Evolutionary conservation across 2,113 vertebrate genomes (phyloP), one percentile per base, ranked within the genome.

Genomic region (Calidris pygmaea): DNA sequence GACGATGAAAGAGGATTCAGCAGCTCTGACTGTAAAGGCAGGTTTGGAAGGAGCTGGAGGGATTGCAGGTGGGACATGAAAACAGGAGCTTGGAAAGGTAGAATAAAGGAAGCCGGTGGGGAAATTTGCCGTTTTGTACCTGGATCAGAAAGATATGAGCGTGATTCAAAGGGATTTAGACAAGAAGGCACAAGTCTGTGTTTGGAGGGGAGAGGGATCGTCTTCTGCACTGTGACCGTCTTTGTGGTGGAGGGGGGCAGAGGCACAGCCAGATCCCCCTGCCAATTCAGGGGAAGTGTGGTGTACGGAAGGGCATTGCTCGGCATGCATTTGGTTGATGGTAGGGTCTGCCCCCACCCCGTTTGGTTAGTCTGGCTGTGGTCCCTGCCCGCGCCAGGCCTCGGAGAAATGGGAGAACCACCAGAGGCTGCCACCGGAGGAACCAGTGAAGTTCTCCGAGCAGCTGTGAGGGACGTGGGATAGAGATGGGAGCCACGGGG

Each of bases 351-450:
- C 5, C 19, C 37, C 29, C 45, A 48, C 29, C 3, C 32, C 9
- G 2, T 77, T 78, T n/a, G 48, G 7, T 68, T 27, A 11, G 20
- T 12, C 3, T 15, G 20, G 47, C 59, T 73, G 47, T 2, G 9
- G 34, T 23, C 70, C 0, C 0, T 65, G 47, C 30, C 22, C 0
- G 1, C 0, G 1, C 34, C 37, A 35, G 59, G 45, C 1, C 0
- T 35, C 1, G 5, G 37, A 73, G 59, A 21, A 39, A 39, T 1
- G 2, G 58, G 20, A 65, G 66, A 30, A n/a, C 68, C 10, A 9
- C 41, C 14, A 32, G n/a, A 13, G 47, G 34, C 52, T 67, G 37
- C 56, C 27, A 4, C 59, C 8, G 12, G 29, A 83, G 58, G 50
- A 62, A 39, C 17, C 5, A 11, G n/a, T 4, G 16, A 59, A 55